Percentiles rank a stretch among this genome's conserved stretches.
Evolutionary conservation across 2,888 invertebrate species (phyloP).

Genomic region (Trachelus tabidus): DNA sequence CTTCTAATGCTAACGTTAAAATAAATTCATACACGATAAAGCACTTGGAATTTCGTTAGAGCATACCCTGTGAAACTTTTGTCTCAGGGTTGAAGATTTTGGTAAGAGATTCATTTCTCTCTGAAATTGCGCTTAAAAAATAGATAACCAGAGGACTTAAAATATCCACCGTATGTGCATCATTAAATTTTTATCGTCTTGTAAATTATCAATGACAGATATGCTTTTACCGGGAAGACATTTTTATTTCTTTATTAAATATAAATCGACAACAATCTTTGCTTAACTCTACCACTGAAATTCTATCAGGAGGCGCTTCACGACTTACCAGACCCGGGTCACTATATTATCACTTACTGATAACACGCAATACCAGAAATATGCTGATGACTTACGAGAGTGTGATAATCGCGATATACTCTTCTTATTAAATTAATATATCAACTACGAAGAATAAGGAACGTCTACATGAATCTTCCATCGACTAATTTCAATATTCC

Average conservation of each 20-base stretch:
- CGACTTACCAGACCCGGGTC: slow-evolving; percentile 19
- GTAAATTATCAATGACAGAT: background rate
- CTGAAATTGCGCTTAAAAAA: background rate
- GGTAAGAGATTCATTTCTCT: background rate
- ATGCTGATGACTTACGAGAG: background rate
- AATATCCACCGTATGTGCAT: background rate
- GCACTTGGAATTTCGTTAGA: background rate
- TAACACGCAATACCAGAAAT: slow-evolving; percentile 15
- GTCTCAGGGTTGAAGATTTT: background rate
- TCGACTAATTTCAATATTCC: background rate
- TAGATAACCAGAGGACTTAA: background rate
- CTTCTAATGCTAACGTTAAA: background rate
- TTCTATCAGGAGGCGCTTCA: background rate
- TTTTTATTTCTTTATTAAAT: background rate
- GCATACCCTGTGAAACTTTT: background rate
- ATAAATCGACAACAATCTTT: background rate
- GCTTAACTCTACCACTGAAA: background rate
- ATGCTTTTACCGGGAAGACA: background rate
- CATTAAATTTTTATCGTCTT: background rate
- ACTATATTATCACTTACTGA: slow-evolving; percentile 15
- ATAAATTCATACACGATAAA: background rate
- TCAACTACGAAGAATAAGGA: background rate
- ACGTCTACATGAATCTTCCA: background rate
- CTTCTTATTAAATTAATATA: background rate
- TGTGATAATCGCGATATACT: background rate